Conservation (phyloP, 2,797 vertebrate genomes). For the Mallotus villosus region DNA sequence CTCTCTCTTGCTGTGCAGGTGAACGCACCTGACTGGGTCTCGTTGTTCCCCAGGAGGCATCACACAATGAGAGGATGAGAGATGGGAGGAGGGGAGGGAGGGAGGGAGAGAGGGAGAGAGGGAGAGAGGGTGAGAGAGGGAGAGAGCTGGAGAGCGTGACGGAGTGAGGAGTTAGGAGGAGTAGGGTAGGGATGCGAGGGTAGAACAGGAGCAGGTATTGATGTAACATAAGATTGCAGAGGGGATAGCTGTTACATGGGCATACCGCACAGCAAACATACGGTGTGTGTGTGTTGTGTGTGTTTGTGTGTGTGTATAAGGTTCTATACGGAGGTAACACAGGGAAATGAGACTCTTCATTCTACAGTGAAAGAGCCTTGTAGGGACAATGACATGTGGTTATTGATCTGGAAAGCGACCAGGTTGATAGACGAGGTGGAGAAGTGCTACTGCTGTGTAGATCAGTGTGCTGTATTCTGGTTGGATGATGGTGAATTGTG, state of each 20-base stretch:
- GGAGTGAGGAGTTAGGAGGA: constrained; percentile 15
- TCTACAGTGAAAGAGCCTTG: background rate
- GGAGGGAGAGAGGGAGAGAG: background rate
- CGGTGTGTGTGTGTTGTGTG: background rate
- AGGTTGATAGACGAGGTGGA: constrained; percentile 27
- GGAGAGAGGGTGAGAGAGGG: constrained; percentile 26
- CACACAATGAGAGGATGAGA: constrained; percentile 38
- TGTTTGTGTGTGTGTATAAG: background rate
- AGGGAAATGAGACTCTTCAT: background rate
- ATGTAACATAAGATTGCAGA: constrained; percentile 1
- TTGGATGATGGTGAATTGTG: no score
- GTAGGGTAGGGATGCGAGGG: background rate
- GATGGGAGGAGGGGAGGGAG: background rate
- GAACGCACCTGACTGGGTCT: constrained; percentile 50
- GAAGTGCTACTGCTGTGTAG: background rate
- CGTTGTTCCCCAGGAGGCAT: constrained; percentile 37
- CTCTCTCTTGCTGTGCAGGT: constrained; percentile 37
- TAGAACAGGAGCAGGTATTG: background rate
- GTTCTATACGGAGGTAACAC: background rate
- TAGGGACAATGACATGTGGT: constrained; percentile 38
- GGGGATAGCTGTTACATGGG: background rate
- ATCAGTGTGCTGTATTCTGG: no score
- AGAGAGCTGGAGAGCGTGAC: no score
- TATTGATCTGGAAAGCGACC: constrained; percentile 60
- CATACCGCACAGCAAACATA: background rate